phyloP scores from a whole-genome alignment of 2,113 vertebrate genomes.

The Oreochromis spilurus region DNA sequence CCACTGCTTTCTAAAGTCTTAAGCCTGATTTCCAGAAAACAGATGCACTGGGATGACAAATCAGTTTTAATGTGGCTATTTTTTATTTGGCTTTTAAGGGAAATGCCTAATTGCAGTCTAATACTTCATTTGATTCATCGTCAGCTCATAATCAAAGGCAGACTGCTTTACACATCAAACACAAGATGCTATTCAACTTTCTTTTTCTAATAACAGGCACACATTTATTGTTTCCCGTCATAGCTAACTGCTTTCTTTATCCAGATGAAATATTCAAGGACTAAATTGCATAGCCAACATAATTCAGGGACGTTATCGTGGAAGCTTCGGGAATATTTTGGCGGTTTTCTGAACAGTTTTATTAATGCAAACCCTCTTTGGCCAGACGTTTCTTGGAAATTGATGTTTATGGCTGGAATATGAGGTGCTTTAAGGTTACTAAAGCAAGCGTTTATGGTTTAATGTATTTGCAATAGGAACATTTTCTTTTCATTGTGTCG shows the following conservation, averaged over 20 bases:
- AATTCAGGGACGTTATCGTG: neutral
- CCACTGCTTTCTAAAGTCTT: neutral
- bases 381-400: neutral
- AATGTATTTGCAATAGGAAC: neutral
- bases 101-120: neutral
- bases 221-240: neutral
- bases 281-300: neutral
- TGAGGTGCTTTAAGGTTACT: neutral
- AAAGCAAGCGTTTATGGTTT: neutral
- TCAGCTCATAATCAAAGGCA: neutral
- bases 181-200: neutral
- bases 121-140: neutral
- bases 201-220: neutral
- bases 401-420: slow-evolving; percentile 12
- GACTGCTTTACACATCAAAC: neutral
- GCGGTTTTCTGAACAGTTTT: slow-evolving; percentile 17
- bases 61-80: neutral
- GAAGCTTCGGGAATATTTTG: neutral
- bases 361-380: slow-evolving; percentile 1
- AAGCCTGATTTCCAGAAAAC: neutral
- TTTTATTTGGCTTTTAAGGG: neutral
- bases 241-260: neutral
- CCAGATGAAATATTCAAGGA: neutral
- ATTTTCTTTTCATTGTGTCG: neutral
- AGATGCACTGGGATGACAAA: neutral